phyloP scores from a whole-genome alignment of 53 echinoderm and acorn worm genomes.

The Actinopyga echinites region DNA sequence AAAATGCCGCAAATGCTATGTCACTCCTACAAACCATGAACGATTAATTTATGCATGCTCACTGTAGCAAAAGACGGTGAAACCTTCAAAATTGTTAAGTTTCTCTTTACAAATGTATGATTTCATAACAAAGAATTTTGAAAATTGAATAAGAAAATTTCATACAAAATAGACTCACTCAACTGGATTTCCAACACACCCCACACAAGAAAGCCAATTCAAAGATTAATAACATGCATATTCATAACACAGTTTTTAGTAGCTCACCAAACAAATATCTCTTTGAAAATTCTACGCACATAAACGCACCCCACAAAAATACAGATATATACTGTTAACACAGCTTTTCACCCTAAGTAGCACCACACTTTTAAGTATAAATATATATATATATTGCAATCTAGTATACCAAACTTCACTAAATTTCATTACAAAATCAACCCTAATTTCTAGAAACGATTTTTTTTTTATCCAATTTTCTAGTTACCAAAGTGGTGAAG shows the following conservation, averaged over 20 bases:
- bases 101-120: no score
- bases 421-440: conserved; percentile 43
- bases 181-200: no score
- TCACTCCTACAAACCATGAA: no score
- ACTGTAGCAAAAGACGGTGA: no score
- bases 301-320: conserved; percentile 37
- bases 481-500: conserved; percentile 26
- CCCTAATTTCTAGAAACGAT: conserved; percentile 37
- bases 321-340: conserved; percentile 36
- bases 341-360: conserved; percentile 36
- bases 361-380: conserved; percentile 44
- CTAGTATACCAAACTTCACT: conserved; percentile 44
- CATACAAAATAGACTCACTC: no score
- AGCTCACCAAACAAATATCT: conserved; percentile 24
- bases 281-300: conserved; percentile 35
- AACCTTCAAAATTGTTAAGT: no score
- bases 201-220: no score
- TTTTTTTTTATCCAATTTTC: conserved; percentile 1
- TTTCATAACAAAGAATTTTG: no score
- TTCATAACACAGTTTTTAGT: conserved; percentile 1
- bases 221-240: no score
- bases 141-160: no score
- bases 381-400: conserved; percentile 48
- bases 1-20: no score
- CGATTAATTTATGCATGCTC: no score